phyloP scores from a whole-genome alignment of 2,888 invertebrate species.

The Chrysomela aeneicollis region DNA sequence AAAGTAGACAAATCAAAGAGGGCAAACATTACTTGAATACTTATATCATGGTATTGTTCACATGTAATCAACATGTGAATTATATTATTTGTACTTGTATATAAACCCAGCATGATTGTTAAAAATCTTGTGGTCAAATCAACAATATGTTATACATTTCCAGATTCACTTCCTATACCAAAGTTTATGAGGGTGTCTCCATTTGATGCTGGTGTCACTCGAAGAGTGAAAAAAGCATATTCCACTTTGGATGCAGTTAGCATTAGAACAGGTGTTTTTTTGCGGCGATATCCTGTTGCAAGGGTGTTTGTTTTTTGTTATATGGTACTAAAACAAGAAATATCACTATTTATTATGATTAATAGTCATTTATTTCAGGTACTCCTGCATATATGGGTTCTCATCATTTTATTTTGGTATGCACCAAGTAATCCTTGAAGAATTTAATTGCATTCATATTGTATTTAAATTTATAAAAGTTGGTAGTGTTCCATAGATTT shows the following conservation, averaged over 20 bases:
- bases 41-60: no score
- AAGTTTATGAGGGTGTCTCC: conserved; percentile 77
- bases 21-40: no score
- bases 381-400: conserved; percentile 84
- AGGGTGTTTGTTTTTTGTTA: conserved; percentile 85
- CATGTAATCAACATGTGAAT: background rate
- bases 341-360: conserved; percentile 18
- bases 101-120: no score
- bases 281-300: conserved; percentile 82
- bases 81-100: no score
- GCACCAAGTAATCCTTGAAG: conserved; percentile 51
- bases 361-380: conserved; percentile 63
- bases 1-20: no score
- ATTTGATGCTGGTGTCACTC: conserved; percentile 77
- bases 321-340: conserved; percentile 66
- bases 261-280: conserved; percentile 78
- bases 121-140: background rate
- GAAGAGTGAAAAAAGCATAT: conserved; percentile 79
- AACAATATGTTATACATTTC: conserved; percentile 38
- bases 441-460: background rate
- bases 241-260: conserved; percentile 80
- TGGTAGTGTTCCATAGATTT: no score
- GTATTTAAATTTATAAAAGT: no score
- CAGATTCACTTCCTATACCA: conserved; percentile 73
- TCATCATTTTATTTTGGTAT: conserved; percentile 79